A percentile compares a stretch with the other conserved stretches of the same genome.
These are phyloP conservation scores for Helostoma temminkii DNA, from an alignment of 2,797 vertebrate species.

Conservation along the genomic window DNA sequence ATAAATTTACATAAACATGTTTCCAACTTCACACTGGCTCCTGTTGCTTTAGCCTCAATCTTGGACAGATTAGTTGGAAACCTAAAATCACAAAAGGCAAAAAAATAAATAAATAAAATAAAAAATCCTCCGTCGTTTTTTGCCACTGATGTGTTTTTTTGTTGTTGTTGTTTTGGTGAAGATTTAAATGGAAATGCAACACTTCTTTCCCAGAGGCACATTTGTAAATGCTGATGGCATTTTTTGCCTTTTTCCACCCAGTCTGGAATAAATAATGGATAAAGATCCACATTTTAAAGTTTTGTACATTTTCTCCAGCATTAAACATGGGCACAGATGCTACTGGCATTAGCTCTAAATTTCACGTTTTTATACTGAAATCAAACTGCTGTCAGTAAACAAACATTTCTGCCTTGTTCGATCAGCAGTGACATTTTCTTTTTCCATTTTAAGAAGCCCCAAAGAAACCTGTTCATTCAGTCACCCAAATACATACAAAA, in stretches of 20 bases:
- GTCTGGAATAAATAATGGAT: not conserved
- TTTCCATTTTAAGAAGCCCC: conserved; percentile 2
- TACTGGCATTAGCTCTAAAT: not conserved
- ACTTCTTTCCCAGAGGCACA: not conserved
- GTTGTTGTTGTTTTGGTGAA: not conserved
- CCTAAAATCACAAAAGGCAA: not conserved
- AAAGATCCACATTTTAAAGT: conserved; percentile 1
- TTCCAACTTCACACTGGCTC: conserved; percentile 27
- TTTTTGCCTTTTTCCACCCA: not conserved
- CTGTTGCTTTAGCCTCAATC: conserved; percentile 16
- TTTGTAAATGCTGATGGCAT: not conserved
- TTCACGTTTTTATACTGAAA: not conserved
- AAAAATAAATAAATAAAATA: too few relatives aligned
- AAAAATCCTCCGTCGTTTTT: conserved; percentile 16
- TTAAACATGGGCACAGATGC: not conserved
- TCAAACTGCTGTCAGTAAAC: not conserved
- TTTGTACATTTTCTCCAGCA: not conserved
- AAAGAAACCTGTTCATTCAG: not conserved
- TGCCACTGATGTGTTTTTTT: not conserved
- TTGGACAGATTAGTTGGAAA: conserved; percentile 7
- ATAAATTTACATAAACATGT: conserved; percentile 57
- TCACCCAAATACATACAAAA: not conserved
- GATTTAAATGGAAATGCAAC: conserved; percentile 7
- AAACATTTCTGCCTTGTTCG: not conserved
- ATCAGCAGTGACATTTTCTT: conserved; percentile 7